Conservation (phyloP, 2,797 vertebrate genomes). For the Octomys mimax region DNA sequence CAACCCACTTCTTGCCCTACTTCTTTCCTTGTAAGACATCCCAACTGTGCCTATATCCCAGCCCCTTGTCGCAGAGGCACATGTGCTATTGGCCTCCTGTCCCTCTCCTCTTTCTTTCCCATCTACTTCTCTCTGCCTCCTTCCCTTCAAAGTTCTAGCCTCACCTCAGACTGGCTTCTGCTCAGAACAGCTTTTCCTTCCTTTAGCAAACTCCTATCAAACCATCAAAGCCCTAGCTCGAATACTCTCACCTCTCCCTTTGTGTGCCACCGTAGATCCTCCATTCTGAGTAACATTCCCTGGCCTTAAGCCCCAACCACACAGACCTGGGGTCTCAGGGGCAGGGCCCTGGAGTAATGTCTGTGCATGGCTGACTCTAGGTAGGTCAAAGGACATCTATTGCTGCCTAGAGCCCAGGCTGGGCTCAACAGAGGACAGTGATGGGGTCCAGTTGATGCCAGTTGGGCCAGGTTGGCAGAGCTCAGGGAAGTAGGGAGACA, state of each 20-base stretch:
- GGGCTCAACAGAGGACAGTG: neutral
- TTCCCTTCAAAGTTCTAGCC: neutral
- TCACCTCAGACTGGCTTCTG: neutral
- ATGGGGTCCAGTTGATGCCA: neutral
- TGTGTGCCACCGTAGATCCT: neutral
- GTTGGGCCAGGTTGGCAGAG: neutral
- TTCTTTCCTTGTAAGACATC: neutral
- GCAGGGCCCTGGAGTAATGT: neutral
- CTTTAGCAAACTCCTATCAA: neutral
- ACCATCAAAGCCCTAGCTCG: neutral
- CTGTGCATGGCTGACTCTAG: neutral
- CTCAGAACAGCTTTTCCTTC: neutral
- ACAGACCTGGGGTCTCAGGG: neutral
- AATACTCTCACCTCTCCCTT: neutral
- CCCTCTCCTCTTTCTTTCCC: rapidly evolving
- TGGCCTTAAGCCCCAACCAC: no score
- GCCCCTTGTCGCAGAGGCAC: neutral
- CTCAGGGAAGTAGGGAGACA: neutral
- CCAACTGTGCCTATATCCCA: neutral
- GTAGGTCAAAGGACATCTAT: neutral
- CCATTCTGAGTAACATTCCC: neutral
- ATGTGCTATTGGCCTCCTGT: neutral
- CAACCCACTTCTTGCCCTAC: neutral
- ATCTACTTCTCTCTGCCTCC: neutral
- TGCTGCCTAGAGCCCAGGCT: neutral